These are phyloP conservation scores for Araneus ventricosus DNA, from an alignment of 1,140 invertebrate genomes.

Conservation along the genomic window DNA sequence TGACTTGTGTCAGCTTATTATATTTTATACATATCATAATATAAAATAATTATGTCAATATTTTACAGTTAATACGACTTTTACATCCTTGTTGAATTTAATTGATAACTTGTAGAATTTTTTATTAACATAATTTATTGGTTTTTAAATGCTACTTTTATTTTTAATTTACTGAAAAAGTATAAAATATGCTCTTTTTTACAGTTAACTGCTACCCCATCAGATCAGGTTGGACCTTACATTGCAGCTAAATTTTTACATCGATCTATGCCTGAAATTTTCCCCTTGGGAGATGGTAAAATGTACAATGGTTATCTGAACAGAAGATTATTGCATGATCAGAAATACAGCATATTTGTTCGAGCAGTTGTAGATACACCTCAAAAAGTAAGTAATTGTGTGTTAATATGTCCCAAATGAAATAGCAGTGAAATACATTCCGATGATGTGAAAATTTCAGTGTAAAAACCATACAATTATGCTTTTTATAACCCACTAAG, in stretches of 20 bases:
- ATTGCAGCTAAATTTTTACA: slow-evolving; percentile 97
- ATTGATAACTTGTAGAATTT: background rate
- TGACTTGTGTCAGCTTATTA: background rate
- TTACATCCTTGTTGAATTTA: background rate
- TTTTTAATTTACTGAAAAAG: no score
- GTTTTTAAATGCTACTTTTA: no score
- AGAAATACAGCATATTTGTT: slow-evolving; percentile 94
- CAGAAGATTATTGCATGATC: slow-evolving; percentile 89
- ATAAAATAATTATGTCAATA: background rate
- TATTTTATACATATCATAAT: background rate
- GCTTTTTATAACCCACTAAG: no score
- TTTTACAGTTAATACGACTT: background rate
- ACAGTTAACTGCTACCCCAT: slow-evolving; percentile 72
- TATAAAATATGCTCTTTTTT: background rate
- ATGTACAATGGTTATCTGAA: slow-evolving; percentile 94
- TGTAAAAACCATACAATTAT: background rate
- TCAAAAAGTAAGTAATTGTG: slow-evolving; percentile 85
- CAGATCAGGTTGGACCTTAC: slow-evolving; percentile 86
- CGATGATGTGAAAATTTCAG: background rate
- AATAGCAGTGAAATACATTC: background rate
- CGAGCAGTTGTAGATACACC: slow-evolving; percentile 96
- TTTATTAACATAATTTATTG: background rate
- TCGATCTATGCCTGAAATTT: slow-evolving; percentile 93
- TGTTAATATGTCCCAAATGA: background rate
- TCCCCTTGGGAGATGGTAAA: slow-evolving; percentile 92